phyloP scores from a whole-genome alignment of 2,797 vertebrate genomes.

The Ptychobarbus kaznakovi region DNA sequence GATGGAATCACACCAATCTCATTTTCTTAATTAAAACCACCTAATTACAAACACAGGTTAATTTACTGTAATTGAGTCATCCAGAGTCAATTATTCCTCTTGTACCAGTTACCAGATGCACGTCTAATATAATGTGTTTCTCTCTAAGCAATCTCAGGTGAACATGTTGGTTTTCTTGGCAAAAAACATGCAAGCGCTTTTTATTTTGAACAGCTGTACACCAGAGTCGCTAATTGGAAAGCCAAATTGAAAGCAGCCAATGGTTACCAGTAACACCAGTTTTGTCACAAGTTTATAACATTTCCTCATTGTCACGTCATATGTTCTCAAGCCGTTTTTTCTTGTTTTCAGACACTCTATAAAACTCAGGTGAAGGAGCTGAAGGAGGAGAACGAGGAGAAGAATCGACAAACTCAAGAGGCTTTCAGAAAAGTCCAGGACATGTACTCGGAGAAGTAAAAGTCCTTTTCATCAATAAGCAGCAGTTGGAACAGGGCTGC shows the following conservation, averaged over 20 bases:
- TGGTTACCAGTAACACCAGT: no score
- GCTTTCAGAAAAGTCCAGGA: constrained; percentile 91
- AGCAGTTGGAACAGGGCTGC: background rate
- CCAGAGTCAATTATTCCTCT: background rate
- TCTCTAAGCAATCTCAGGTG: background rate
- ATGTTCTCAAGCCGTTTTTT: background rate
- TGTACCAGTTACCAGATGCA: background rate
- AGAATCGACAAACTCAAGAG: constrained; percentile 87
- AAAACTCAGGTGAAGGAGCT: constrained; percentile 99
- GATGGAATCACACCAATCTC: background rate
- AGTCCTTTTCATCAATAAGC: background rate
- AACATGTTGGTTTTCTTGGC: no score
- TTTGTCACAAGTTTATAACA: background rate
- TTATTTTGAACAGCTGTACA: background rate
- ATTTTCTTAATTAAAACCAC: background rate
- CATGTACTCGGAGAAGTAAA: constrained; percentile 91
- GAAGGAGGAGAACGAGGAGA: constrained; percentile 97
- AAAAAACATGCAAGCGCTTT: background rate
- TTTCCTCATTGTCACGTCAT: background rate
- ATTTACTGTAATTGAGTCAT: background rate
- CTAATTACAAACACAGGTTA: background rate
- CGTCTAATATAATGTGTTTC: background rate
- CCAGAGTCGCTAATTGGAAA: no score
- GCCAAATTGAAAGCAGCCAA: no score
- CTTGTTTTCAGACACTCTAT: constrained; percentile 89